Evolutionary conservation across 2,888 invertebrate genomes (phyloP), one percentile per base, ranked within the genome.

Genomic region (Rotaria magnacalcarata): DNA sequence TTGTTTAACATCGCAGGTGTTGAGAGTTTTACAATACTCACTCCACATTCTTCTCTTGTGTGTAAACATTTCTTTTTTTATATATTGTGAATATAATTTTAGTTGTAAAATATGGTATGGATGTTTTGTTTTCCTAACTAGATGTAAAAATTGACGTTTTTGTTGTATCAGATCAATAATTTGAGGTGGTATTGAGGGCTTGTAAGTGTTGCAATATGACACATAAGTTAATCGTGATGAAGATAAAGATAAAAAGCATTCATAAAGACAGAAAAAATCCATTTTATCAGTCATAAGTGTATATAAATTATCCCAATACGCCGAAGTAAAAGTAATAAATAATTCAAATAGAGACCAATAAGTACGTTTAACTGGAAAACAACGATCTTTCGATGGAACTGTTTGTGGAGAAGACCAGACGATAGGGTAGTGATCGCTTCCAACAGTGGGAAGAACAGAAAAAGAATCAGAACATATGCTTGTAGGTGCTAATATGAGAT

Each of bases 401-500:
- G 21, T 47, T 5, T 24, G 27, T 21, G 75, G 21, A 7, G 75
- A 75, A 34, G 47, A 75, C 75, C 75, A 75, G 5, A 75, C 19
- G 10, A 75, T 14, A 43, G 75, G 75, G 47, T 43, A 43, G 27
- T 75, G 75, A 47, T 75, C 75, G 47, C 75, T 75, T 43, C 43
- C 47, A 43, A 75, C 47, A 5, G 75, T 34, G 24, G 75, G 75
- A 75, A 75, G 47, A 16, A 75, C 75, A 75, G 43, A 43, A 5
- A 75, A 75, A n/a, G 7, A 24, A 43, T 8, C 47, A 43, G 6
- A 16, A 8, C 4, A 8, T 2, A 24, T 75, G 11, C 27, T 21
- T 16, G 16, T 43, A 75, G 75, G 47, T 43, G 75, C 24, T 75
- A 75, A 75, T 41, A 75, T 75, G 21, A 75, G 75, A 47, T 75